Percentiles rank a stretch among this genome's conserved stretches.
Conservation (phyloP, 1,140 invertebrate genomes). For the Dinoponera quadriceps region DNA sequence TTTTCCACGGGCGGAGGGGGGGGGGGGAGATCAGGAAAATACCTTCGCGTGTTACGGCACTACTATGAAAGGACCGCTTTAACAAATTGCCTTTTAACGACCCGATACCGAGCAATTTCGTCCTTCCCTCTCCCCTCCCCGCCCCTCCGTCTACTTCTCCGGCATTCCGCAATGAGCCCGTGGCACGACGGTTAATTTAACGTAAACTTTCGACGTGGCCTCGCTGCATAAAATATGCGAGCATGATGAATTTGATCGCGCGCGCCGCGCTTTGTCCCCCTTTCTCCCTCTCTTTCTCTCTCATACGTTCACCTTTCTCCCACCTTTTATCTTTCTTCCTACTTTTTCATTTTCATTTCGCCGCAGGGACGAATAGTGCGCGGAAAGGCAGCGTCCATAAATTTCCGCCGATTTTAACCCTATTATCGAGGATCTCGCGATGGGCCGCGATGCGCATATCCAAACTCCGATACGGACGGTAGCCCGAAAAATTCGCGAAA, state of each 20-base stretch:
- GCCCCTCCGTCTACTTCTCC: no score
- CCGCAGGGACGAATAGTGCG: slow-evolving; percentile 10
- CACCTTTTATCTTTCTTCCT: background rate
- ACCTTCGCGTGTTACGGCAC: slow-evolving; percentile 51
- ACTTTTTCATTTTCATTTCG: background rate
- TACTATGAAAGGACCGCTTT: slow-evolving; percentile 54
- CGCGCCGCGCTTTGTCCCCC: background rate
- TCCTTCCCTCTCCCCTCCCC: background rate
- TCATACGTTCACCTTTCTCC: background rate
- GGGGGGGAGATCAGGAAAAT: background rate
- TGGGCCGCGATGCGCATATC: slow-evolving; percentile 1
- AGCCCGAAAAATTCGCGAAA: slow-evolving; percentile 39
- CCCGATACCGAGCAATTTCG: slow-evolving; percentile 40
- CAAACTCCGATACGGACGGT: slow-evolving; percentile 15
- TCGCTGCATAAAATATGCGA: slow-evolving; percentile 39
- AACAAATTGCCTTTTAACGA: slow-evolving; percentile 67
- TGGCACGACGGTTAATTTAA: slow-evolving; percentile 45
- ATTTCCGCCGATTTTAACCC: slow-evolving; percentile 51
- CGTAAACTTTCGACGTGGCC: slow-evolving; percentile 37
- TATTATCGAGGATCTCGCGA: slow-evolving; percentile 40
- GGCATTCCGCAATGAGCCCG: slow-evolving; percentile 39
- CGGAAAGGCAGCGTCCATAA: slow-evolving; percentile 20
- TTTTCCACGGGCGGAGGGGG: background rate
- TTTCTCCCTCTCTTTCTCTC: background rate
- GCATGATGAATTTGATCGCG: slow-evolving; percentile 57